Evolutionary conservation across 2,113 vertebrate species (phyloP).

Genomic region (Alces alces): DNA sequence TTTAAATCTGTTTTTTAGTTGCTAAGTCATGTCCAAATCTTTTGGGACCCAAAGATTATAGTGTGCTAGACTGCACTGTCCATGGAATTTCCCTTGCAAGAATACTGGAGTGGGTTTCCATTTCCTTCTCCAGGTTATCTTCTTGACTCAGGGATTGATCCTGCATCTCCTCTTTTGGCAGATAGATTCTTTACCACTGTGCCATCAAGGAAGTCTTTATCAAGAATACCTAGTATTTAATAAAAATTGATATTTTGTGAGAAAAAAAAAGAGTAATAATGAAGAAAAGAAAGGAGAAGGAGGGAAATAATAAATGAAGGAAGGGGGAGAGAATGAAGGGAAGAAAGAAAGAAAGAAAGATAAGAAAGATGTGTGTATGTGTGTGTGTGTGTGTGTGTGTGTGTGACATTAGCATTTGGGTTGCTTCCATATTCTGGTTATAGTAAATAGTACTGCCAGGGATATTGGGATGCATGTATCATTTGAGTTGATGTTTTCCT

Average conservation of each 20-base stretch:
- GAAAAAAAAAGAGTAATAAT: background rate
- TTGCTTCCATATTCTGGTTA: background rate
- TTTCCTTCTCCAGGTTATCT: background rate
- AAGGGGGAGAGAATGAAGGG: fast-evolving
- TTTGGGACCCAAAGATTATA: background rate
- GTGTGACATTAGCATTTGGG: background rate
- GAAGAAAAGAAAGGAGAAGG: background rate
- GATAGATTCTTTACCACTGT: background rate
- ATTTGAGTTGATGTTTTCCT: background rate
- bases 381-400: background rate
- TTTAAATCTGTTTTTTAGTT: background rate
- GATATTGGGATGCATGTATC: background rate
- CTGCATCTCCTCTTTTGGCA: background rate
- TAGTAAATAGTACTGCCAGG: background rate
- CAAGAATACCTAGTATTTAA: background rate
- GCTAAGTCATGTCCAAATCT: background rate
- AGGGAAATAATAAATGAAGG: background rate
- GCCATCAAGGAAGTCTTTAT: background rate
- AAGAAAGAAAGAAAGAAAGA: background rate
- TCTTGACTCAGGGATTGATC: background rate
- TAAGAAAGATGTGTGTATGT: no score
- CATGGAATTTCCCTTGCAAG: background rate
- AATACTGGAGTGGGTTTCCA: background rate
- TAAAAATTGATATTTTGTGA: background rate
- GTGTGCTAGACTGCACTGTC: background rate